Evolutionary conservation across 2,797 vertebrate genomes (phyloP), one percentile per base, ranked within the genome.

Genomic region (Hydrolagus colliei): DNA sequence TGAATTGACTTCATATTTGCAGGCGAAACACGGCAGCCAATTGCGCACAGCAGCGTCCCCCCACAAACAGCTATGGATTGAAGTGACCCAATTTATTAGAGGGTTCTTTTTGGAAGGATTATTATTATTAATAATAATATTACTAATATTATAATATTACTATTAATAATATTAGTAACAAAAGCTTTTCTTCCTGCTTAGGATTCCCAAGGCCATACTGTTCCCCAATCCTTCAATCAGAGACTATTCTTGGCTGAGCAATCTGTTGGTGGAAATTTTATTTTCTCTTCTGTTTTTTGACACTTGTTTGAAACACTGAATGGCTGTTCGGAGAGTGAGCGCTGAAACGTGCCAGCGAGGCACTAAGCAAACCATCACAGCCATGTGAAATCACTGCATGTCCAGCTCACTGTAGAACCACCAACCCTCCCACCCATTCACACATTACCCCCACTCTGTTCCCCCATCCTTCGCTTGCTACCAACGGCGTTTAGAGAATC

Each of bases 351-450:
- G 14, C 73, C 41, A 74, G 41, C 41, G 1, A 82, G 63, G 32
- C 71, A 16, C 67, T 71, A 65, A 52, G 65, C 65, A 71, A 84
- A 84, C 32, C 63, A 82, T 52, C 78, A 80, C 79, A 84, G 79
- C 32, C 6, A 8, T 12, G 18, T 68, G 35, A 41, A 52, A 52
- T 52, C 41, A 52, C 41, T 52, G 41, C 41, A 52, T 6, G 41
- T 52, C 6, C 41, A 52, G 41, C 3, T 52, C 41, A 52, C 41
- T 52, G 41, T 52, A 52, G 41, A 52, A 52, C 41, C 41, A 52
- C 90, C 90, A 93, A 92, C 93, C 91, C 92, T 93, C 91, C 89
- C 89, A 89, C 88, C 90, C 91, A 89, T 89, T 90, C 91, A 90
- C 88, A 91, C 75, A 75, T 86, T 87, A 91, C 91, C 90, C 88